These are phyloP conservation scores for Hermaeophaga mercurialis DNA, from an alignment of 2,888 invertebrate species.

Conservation along the genomic window DNA sequence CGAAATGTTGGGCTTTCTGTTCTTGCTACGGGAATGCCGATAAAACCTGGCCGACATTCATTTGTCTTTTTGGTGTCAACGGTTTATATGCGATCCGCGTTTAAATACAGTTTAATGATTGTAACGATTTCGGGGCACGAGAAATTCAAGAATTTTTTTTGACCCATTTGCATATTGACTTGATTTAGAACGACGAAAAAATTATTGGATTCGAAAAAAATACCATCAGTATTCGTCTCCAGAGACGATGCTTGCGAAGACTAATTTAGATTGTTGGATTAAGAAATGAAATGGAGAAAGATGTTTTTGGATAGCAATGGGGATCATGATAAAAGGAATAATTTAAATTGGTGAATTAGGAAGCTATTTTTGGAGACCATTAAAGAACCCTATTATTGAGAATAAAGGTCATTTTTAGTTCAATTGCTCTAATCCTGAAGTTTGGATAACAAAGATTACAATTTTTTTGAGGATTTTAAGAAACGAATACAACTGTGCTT, in stretches of 20 bases:
- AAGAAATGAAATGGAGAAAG: background rate
- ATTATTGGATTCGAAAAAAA: conserved; percentile 12
- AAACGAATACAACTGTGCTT: too few relatives aligned
- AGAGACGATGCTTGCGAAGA: conserved; percentile 1
- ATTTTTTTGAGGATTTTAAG: too few relatives aligned
- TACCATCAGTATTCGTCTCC: conserved; percentile 8
- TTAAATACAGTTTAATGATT: conserved; percentile 30
- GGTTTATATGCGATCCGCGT: conserved; percentile 25
- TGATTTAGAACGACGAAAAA: conserved; percentile 6
- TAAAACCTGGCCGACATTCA: conserved; percentile 26
- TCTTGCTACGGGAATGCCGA: conserved; percentile 23
- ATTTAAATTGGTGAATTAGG: background rate
- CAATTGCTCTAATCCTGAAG: too few relatives aligned
- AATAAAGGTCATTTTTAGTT: too few relatives aligned
- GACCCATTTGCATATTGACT: conserved; percentile 19
- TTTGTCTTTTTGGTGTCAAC: conserved; percentile 26
- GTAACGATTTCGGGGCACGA: conserved; percentile 19
- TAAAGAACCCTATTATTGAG: too few relatives aligned
- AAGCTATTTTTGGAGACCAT: background rate
- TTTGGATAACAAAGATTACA: too few relatives aligned
- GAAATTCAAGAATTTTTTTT: conserved; percentile 7
- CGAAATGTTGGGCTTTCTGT: conserved; percentile 18
- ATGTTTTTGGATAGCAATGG: background rate
- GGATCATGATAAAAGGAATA: background rate
- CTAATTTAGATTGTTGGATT: conserved; percentile 15